Base-by-base conservation (phyloP, 1,140 invertebrate genomes). In the Anthonomus grandis region DNA sequence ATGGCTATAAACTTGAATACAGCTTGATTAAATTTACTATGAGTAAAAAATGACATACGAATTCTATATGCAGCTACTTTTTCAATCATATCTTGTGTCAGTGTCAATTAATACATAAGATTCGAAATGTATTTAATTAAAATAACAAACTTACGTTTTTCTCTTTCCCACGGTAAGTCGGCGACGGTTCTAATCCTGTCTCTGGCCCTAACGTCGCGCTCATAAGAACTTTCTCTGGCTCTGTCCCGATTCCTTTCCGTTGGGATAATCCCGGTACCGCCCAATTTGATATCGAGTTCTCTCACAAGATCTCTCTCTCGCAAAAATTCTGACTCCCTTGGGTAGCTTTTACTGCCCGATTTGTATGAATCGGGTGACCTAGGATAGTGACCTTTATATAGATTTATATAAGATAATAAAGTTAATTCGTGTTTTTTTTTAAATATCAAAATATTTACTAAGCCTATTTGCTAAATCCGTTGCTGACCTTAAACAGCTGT, bases 131-230 rank as follows among this genome's bases (percentile, higher is more conserved):
- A 46, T 9, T n/a, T n/a, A n/a, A n/a, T 5, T 12, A 34, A 31
- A 31, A 31, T 31, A 31, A 8, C 8, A 31, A 9, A 12, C 55
- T 50, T 51, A 58, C 51, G 34, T 49, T 59, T 60, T 27, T 63
- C 53, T 47, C 60, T 48, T 37, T 64, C 53, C 63, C 63, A 64
- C 18, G 63, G 63, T 17, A 64, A 31, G 24, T 64, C 63, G 4
- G 57, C 51, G 4, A 64, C 63, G 18, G 60, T 62, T 41, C 63
- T 57, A n/a, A 64, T 49, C 12, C 63, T 51, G 22, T 64, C 63
- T 44, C 24, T 62, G 6, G 42, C 60, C 19, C 56, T 37, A 9
- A 62, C 21, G 44, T 64, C 63, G 24, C 63, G 46, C 39, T 62
- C 60, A 41, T 37, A 60, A 1, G 56, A 62, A 45, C 56, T 62